A percentile compares a stretch with the other conserved stretches of the same genome.
Evolutionary conservation across 2,888 invertebrate genomes (phyloP).

Genomic region (Watsonalla cultraria): DNA sequence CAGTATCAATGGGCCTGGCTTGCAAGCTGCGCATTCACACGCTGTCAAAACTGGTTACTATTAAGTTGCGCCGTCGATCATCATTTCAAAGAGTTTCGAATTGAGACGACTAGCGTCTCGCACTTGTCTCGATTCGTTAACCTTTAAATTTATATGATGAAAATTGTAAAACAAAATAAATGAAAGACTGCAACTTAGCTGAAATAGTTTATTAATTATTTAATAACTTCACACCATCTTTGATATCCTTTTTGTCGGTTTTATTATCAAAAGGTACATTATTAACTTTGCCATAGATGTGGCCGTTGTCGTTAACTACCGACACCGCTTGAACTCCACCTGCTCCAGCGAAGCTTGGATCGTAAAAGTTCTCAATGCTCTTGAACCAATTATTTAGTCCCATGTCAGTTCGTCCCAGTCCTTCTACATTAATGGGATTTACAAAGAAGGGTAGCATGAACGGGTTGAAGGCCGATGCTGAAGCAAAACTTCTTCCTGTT

Average conservation of each 20-base stretch:
- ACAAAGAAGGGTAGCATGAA: conserved; percentile 41
- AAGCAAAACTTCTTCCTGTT: conserved; percentile 41
- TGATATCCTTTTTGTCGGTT: conserved; percentile 14
- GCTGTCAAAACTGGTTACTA: conserved; percentile 55
- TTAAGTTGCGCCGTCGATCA: conserved; percentile 16
- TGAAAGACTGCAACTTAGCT: conserved; percentile 30
- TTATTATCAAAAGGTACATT: conserved; percentile 38
- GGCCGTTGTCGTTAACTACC: conserved; percentile 50
- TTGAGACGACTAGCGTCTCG: conserved; percentile 47
- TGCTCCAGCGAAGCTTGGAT: conserved; percentile 32
- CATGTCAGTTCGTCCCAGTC: conserved; percentile 21
- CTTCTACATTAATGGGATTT: conserved; percentile 34
- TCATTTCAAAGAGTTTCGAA: neutral
- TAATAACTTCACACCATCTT: neutral
- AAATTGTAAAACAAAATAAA: conserved; percentile 20
- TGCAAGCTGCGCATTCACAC: conserved; percentile 54
- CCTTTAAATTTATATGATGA: conserved; percentile 30
- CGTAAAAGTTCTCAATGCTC: conserved; percentile 40
- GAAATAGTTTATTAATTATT: neutral
- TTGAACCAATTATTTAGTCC: conserved; percentile 42
- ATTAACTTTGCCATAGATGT: conserved; percentile 46
- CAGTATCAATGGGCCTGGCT: conserved; percentile 49
- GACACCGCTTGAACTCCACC: conserved; percentile 35
- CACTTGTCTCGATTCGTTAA: conserved; percentile 47
- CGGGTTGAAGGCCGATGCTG: conserved; percentile 35